Percentiles rank a stretch among this genome's conserved stretches.
Evolutionary conservation across 1,140 invertebrate genomes (phyloP).

Genomic region (Diprion similis): DNA sequence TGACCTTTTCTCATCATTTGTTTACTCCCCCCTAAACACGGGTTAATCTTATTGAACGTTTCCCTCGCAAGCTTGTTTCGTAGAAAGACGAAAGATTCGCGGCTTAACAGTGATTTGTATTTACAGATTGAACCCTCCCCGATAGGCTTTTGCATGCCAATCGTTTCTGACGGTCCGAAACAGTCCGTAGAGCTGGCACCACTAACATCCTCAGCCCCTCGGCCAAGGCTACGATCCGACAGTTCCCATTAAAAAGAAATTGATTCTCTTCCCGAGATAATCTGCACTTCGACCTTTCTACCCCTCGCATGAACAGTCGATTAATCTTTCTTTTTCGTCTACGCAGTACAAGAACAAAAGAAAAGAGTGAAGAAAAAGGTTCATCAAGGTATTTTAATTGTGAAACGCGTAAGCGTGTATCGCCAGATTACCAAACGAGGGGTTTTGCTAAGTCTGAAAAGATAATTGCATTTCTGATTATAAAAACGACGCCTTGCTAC

Average conservation of each 20-base stretch:
- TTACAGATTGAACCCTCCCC: too few relatives aligned
- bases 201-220: neutral
- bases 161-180: neutral
- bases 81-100: too few relatives aligned
- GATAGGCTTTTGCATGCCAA: neutral
- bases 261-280: neutral
- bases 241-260: constrained; percentile 4
- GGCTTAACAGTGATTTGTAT: too few relatives aligned
- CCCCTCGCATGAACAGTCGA: neutral
- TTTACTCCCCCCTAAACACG: neutral
- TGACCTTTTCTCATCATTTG: neutral
- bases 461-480: too few relatives aligned
- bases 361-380: too few relatives aligned
- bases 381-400: too few relatives aligned
- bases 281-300: neutral
- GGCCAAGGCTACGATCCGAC: neutral
- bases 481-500: too few relatives aligned
- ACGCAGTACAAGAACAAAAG: neutral
- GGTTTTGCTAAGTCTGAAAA: too few relatives aligned
- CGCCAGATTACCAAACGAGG: too few relatives aligned
- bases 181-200: neutral
- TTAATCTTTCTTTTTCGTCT: neutral
- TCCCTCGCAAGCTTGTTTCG: too few relatives aligned
- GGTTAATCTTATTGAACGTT: too few relatives aligned
- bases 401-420: too few relatives aligned